Percentiles rank a stretch among this genome's conserved stretches.
Evolutionary conservation across 2,113 vertebrate genomes (phyloP).

Genomic region (Agelaius phoeniceus): DNA sequence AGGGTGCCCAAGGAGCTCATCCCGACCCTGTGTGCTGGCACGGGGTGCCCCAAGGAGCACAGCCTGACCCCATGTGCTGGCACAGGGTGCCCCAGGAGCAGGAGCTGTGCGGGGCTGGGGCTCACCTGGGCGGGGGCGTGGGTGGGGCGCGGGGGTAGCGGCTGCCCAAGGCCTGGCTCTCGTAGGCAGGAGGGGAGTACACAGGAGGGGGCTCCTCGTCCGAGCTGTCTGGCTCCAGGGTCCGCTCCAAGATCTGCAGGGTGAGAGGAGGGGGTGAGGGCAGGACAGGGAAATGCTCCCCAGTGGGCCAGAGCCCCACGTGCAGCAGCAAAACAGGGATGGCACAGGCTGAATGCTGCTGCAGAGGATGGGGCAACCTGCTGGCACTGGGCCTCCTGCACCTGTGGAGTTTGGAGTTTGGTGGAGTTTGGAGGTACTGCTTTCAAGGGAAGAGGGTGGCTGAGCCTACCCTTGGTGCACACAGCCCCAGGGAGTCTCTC

Average conservation of each 20-base stretch:
- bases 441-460: not conserved
- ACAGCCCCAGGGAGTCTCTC: not conserved
- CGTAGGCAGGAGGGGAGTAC: slow-evolving; percentile 91
- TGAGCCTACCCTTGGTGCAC: not conserved
- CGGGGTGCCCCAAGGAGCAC: not conserved
- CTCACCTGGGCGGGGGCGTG: slow-evolving; percentile 87
- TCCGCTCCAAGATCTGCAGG: slow-evolving; percentile 89
- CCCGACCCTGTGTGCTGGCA: not conserved
- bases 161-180: slow-evolving; percentile 84
- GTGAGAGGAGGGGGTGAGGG: not conserved
- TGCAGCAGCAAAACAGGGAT: not conserved
- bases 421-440: not conserved
- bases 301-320: accelerated
- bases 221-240: slow-evolving; percentile 93
- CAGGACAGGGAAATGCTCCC: not conserved
- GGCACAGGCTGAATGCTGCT: accelerated
- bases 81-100: not conserved
- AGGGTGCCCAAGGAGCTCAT: not conserved
- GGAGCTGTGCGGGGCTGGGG: accelerated
- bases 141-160: slow-evolving; percentile 73
- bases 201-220: slow-evolving; percentile 96
- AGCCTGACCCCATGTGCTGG: not conserved
- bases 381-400: not conserved
- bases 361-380: not conserved
- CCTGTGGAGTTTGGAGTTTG: not conserved